phyloP scores from a whole-genome alignment of 2,113 vertebrate species.

The Bucco capensis region DNA sequence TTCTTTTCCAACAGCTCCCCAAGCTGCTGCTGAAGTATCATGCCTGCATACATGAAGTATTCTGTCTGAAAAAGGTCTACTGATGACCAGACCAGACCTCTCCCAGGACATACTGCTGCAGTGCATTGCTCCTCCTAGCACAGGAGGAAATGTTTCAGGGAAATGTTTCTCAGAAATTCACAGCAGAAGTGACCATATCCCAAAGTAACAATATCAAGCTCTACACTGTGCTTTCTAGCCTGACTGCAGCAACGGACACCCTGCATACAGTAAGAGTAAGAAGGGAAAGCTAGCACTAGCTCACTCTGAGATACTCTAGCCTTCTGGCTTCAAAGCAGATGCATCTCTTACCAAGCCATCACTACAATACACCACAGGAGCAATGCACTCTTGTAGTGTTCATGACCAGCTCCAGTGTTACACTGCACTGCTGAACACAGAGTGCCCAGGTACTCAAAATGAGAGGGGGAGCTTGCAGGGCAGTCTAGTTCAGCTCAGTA shows the following conservation, averaged over 20 bases:
- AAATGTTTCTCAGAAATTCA: too few species aligned
- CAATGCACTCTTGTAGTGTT: neutral
- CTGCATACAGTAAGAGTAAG: neutral
- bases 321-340: neutral
- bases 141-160: too few species aligned
- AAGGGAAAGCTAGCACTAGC: neutral
- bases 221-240: neutral
- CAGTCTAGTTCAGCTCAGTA: neutral
- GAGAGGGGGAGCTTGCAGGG: neutral
- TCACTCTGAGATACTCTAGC: neutral
- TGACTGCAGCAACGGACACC: neutral
- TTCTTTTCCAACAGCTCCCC: neutral
- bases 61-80: neutral
- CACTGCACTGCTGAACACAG: neutral
- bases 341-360: neutral
- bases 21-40: neutral
- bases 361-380: neutral
- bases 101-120: neutral
- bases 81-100: neutral
- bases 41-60: fast-evolving
- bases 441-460: neutral
- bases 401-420: neutral
- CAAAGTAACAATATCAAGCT: too few species aligned
- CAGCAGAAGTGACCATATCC: too few species aligned
- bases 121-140: too few species aligned